Evolutionary conservation across 2,888 invertebrate species (phyloP), one percentile per base, ranked within the genome.

Genomic region (Andrena praecox): DNA sequence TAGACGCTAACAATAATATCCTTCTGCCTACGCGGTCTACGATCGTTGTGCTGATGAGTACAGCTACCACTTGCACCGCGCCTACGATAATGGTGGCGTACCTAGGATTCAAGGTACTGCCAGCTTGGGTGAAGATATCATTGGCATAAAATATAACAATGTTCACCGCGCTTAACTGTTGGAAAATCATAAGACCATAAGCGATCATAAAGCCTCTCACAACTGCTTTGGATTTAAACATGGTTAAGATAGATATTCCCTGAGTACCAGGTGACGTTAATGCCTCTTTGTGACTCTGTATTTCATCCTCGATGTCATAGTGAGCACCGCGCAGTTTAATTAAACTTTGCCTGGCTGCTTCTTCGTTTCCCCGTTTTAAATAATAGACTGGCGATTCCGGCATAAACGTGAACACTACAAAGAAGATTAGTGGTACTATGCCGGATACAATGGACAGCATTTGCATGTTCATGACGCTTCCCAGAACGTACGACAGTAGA

Each of bases 121-220:
- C 96, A 16, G 97, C 96, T 54, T 95, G 2, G 0, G 94, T 90
- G 93, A 98, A 98, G 80, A 99, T 98, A 2, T 95, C 93, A 0
- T 95, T 95, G 0, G 97, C 96, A 90, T 97, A 98, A 93, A 98
- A 97, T 84, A 98, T 97, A 6, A 98, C 96, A 0, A 97, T 97
- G 90, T 98, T 98, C 71, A 97, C 96, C 52, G 98, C 98, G 81
- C 97, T 96, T 74, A 98, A 94, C 93, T 98, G 98, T 92, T 99
- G 98, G 94, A 98, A 97, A 89, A 98, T 94, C 98, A 98, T 98
- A 8, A 98, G 95, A 2, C 96, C 96, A 91, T 97, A 96, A 85
- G 96, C 96, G 79, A 98, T 97, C 12, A 96, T 77, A 2, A 97
- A 94, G 0, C 97, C 97, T 91, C 96, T 96, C 29, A 95, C 93